phyloP scores from a whole-genome alignment of 2,113 vertebrate species.

The Callopanchax toddi region DNA sequence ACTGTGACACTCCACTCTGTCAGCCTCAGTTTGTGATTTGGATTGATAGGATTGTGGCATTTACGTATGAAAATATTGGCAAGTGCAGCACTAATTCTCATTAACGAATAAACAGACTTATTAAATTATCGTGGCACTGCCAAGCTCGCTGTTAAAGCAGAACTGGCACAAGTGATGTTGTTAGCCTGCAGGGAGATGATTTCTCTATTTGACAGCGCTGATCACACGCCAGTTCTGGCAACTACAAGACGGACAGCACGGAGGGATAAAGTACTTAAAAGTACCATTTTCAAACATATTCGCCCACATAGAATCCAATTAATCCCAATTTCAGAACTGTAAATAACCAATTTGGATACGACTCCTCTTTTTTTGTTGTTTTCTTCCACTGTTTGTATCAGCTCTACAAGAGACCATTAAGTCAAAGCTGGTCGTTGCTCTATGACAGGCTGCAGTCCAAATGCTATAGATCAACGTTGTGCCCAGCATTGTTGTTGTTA shows the following conservation, averaged over 20 bases:
- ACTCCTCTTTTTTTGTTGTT: neutral
- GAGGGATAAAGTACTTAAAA: constrained; percentile 31
- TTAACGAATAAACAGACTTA: constrained; percentile 53
- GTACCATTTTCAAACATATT: constrained; percentile 42
- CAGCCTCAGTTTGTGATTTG: constrained; percentile 40
- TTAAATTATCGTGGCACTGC: constrained; percentile 46
- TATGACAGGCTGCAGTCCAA: constrained; percentile 22
- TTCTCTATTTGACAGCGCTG: constrained; percentile 50
- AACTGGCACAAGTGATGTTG: constrained; percentile 53
- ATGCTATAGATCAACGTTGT: constrained; percentile 21
- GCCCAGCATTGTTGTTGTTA: neutral
- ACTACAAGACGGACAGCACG: constrained; percentile 32
- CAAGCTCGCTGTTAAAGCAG: constrained; percentile 31
- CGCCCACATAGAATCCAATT: constrained; percentile 42
- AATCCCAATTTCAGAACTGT: constrained; percentile 30
- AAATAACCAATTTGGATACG: constrained; percentile 16
- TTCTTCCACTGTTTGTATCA: neutral
- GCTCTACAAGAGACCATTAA: constrained; percentile 21
- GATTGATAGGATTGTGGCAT: constrained; percentile 37
- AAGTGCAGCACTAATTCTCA: constrained; percentile 39
- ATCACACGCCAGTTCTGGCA: constrained; percentile 58
- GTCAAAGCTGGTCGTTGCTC: constrained; percentile 23
- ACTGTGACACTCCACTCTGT: constrained; percentile 26
- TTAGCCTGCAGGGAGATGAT: constrained; percentile 42
- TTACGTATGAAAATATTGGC: constrained; percentile 45